These are phyloP conservation scores for zebrafish (Danio rerio) DNA, from an alignment of 2,113 vertebrate species.

Conservation along the genomic window DNA sequence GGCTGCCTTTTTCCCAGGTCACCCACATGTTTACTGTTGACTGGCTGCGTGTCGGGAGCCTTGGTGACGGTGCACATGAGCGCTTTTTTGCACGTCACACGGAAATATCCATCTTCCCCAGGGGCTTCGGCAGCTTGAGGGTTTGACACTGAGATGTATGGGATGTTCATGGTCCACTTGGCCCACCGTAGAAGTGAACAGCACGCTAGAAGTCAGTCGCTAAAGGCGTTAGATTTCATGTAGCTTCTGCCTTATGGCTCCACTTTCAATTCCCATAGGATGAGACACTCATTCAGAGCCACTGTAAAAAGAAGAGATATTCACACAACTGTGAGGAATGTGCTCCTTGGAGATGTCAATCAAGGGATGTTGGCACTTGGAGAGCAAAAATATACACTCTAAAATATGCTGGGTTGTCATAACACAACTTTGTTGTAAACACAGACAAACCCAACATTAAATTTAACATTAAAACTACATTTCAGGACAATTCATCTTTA, in stretches of 20 bases:
- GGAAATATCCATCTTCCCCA: conserved; percentile 25
- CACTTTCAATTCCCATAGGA: not conserved
- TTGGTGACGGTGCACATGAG: conserved; percentile 13
- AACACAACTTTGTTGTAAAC: too few species aligned
- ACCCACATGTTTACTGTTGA: conserved; percentile 14
- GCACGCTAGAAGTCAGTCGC: not conserved
- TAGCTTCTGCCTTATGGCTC: not conserved
- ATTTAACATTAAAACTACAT: too few species aligned
- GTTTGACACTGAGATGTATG: conserved; percentile 23
- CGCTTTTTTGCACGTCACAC: not conserved
- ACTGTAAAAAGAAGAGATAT: not conserved
- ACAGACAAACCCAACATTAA: too few species aligned
- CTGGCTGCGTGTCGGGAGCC: conserved; percentile 21
- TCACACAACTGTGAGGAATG: not conserved
- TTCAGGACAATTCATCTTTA: too few species aligned
- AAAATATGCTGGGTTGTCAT: too few species aligned
- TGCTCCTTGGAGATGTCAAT: too few species aligned
- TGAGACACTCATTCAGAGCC: not conserved
- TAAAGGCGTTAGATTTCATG: not conserved
- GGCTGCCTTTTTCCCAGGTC: conserved; percentile 6
- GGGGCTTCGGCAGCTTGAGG: not conserved
- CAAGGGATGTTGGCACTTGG: too few species aligned
- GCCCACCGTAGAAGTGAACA: not conserved
- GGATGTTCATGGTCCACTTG: conserved; percentile 20
- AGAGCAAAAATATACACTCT: too few species aligned